Base-by-base conservation (phyloP, 2,888 invertebrate genomes). In the Stomorhina lunata region DNA sequence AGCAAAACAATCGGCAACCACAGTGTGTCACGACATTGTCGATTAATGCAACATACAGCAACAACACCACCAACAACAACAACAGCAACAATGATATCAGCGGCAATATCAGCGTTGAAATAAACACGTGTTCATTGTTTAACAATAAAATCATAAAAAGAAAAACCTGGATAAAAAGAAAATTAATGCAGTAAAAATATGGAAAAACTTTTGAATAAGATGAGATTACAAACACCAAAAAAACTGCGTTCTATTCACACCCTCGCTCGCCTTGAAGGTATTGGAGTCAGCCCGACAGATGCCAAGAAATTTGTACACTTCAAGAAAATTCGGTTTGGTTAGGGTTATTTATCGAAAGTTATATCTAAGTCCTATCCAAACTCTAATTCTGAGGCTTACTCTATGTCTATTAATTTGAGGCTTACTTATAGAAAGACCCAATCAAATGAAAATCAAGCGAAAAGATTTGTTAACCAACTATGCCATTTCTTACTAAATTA, bases 21-120 rank as follows among this genome's bases (percentile, higher is more conserved):
- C 79, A 76, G 71, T 72, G 66, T 82, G 82, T 82, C 82, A 82
- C 79, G 79, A 82, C 82, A 79, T 82, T 82, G 82, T 79, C 82
- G 75, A 71, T 82, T 79, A 82, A 76, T 79, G 69, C 82, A 82
- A 65, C 69, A 48, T 57, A 65, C 68, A 72, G 50, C 43, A 68
- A n/a, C n/a, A n/a, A n/a, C n/a, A n/a, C n/a, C n/a, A n/a, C n/a
- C n/a, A n/a, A n/a, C n/a, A n/a, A n/a, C 34, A 40, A 48, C 29
- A 48, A 63, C 63, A 63, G n/a, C 73, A 63, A 20, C 72, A 68
- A 6, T 20, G 48, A 20, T 25, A 45, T n/a, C 50, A 15, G 43
- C 53, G 7, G 15, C 53, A 72, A 57, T 20, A 22, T 10, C 75
- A 80, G 55, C 76, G 53, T 66, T 77, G 66, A 79, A 71, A 76